Base-by-base conservation (phyloP, 2,797 vertebrate species). In the Amniataba percoides region DNA sequence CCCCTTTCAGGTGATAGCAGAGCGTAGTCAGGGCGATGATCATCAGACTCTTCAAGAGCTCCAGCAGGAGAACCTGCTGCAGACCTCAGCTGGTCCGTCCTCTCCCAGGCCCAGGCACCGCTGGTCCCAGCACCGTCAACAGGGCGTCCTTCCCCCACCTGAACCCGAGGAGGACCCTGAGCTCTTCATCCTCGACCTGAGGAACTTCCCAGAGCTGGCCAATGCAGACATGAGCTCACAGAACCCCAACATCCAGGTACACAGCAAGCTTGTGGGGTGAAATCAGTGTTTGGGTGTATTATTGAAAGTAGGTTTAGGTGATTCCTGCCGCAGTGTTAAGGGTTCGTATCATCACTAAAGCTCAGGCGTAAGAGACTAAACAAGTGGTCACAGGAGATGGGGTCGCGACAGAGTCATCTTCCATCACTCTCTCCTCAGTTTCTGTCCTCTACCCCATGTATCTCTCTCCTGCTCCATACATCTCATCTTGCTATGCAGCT, bases 181-280 rank as follows among this genome's bases (percentile, higher is more conserved):
- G 1, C 94, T 95, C 0, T 96, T 96, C 27, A 70, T 96, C 72
- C 83, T 97, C 87, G 96, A 97, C 84, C 91, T 97, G 62, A 95
- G 95, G 92, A 97, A 96, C 83, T 94, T 97, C 49, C 96, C 95
- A 0, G 95, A 95, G 31, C 91, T 97, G 84, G 95, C 95, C 59
- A 95, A 95, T 2, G 91, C 96, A 27, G 94, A 96, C 77, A 87
- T 96, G 77, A 95, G 92, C 0, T 93, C 96, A 2, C 95, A 95
- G 57, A 97, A 97, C 79, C 96, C 97, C 19, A 96, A 97, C 61
- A 98, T 97, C 80, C 97, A 97, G 95, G 96, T 97, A 80, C 72
- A 81, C 4, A 23, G 10, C 55, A 6, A 49, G 6, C 23, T 52
- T 49, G 7, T 53, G 10, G 31, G 9, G 43, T 21, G 59, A 73